phyloP scores from a whole-genome alignment of 2,113 vertebrate genomes.

The Hymenochirus boettgeri region DNA sequence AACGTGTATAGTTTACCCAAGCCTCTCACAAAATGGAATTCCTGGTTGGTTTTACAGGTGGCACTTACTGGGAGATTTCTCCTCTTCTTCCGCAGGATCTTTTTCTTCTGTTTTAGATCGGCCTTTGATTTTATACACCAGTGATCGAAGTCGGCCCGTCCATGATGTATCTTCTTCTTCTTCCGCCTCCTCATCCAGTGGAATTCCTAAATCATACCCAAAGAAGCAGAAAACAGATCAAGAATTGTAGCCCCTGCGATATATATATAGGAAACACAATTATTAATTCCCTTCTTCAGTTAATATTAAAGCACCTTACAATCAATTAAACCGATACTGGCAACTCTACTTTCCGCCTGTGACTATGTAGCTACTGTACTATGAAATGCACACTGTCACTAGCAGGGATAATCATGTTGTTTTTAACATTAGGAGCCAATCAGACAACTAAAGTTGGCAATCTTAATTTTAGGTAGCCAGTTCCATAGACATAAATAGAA shows the following conservation, averaged over 20 bases:
- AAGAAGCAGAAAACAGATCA: background rate
- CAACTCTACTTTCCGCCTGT: background rate
- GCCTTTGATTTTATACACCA: conserved; percentile 89
- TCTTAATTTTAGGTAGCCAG: no score
- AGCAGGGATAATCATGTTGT: no score
- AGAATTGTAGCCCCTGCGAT: no score
- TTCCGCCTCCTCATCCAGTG: conserved; percentile 81
- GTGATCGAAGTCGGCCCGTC: conserved; percentile 76
- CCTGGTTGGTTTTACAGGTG: background rate
- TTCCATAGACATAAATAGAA: no score
- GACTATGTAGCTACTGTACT: no score
- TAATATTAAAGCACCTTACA: background rate
- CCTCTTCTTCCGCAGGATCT: conserved; percentile 68
- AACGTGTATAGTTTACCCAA: no score
- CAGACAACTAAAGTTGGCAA: no score
- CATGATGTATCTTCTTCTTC: conserved; percentile 79
- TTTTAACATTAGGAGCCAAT: no score
- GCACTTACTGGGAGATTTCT: conserved; percentile 82
- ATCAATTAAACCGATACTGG: background rate
- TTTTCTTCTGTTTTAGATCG: conserved; percentile 72
- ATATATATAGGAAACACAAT: no score
- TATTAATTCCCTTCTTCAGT: no score
- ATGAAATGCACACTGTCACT: no score
- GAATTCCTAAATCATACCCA: conserved; percentile 74
- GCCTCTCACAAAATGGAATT: background rate